Conservation (phyloP, 2,888 invertebrate species). For the Agrotis exclamationis region DNA sequence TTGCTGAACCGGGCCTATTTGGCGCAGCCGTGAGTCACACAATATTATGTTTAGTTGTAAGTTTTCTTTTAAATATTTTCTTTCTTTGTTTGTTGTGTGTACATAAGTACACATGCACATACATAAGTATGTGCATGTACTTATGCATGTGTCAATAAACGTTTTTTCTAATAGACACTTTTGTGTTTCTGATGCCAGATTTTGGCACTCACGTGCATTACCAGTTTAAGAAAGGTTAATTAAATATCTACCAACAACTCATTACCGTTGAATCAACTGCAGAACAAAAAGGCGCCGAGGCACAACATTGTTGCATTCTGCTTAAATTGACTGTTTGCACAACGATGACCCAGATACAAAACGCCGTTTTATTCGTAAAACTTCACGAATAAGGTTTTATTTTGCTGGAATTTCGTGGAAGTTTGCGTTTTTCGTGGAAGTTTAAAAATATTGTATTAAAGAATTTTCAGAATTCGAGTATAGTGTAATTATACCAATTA, state of each 20-base stretch:
- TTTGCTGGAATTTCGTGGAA: background rate
- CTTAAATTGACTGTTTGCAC: constrained; percentile 34
- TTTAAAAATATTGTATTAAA: background rate
- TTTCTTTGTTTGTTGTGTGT: too few relatives aligned
- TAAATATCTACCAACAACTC: background rate
- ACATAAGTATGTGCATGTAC: too few relatives aligned
- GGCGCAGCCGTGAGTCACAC: too few relatives aligned
- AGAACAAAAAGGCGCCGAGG: constrained; percentile 16
- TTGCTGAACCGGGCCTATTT: too few relatives aligned
- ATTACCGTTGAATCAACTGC: constrained; percentile 17
- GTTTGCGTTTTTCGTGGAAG: background rate
- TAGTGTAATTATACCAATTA: too few relatives aligned
- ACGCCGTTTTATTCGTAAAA: constrained; percentile 17
- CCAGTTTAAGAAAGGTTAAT: background rate
- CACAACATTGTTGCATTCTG: constrained; percentile 27
- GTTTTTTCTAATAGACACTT: too few relatives aligned
- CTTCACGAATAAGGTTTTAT: background rate
- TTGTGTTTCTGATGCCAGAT: too few relatives aligned
- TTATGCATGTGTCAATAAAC: too few relatives aligned
- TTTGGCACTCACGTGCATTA: too few relatives aligned
- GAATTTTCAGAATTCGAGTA: background rate
- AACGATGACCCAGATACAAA: constrained; percentile 40
- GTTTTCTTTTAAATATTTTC: too few relatives aligned
- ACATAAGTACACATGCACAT: too few relatives aligned
- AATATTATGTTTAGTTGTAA: too few relatives aligned